Percentiles rank a stretch among this genome's conserved stretches.
phyloP scores from a whole-genome alignment of 2,113 vertebrate species.

The mouse (Mus musculus) region GRCm39 chr16:11971001-11971500 shows the following conservation, averaged over 20 bases:
- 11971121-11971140: not conserved
- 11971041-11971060: not conserved
- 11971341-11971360: not conserved
- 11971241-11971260: not conserved
- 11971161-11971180: not conserved
- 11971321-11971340: not conserved
- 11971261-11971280: not conserved
- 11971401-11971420: not conserved
- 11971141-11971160: not conserved
- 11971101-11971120: not conserved
- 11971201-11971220: not conserved
- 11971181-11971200: not conserved
- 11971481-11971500: not conserved
- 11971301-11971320: not conserved
- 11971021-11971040: not conserved
- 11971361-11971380: not conserved
- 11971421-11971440: no score
- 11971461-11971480: not conserved
- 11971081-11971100: not conserved
- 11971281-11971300: slow-evolving; percentile 58
- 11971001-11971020: not conserved
- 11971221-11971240: not conserved
- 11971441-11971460: not conserved
- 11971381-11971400: not conserved
- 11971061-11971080: not conserved